Base-by-base conservation (phyloP, 2,113 vertebrate genomes). In the Odocoileus virginianus region DNA sequence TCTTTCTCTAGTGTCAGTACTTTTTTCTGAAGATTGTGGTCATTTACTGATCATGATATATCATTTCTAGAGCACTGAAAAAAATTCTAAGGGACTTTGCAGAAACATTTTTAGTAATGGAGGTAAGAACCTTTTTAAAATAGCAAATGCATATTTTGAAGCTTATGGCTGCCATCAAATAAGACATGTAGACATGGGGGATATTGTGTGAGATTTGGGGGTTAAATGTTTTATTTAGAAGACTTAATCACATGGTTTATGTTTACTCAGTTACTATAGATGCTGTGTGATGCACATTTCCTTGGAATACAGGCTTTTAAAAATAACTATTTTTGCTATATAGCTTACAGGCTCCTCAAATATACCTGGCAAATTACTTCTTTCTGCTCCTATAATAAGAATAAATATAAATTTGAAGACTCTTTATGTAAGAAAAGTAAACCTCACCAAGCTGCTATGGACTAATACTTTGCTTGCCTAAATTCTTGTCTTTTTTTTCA, bases 251-350 rank as follows among this genome's bases (percentile, higher is more conserved):
- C 60, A 28, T 96, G 90, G 95, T 97, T 98, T 98, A 97, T 96
- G 96, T 96, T 47, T 95, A 21, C 97, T 97, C 88, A 97, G 95
- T 98, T 95, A 78, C 76, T 89, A 94, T 28, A n/a, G 96, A 97
- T 90, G 96, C 96, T 94, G 67, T 97, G 87, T 96, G 95, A 97
- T 98, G 98, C 98, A 98, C 97, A 97, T 98, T 98, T 98, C 98
- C 94, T 54, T 95, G 97, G 91, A 94, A 95, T 94, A 87, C 25
- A 90, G 95, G 92, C 79, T 97, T 97, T 60, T 96, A 55, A 45
- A 93, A 95, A 86, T 91, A 95, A 95, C 78, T 97, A 78, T 97
- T 98, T 98, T 98, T 98, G 47, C 82, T 97, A 50, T 91, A 0
- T 95, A 93, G 94, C 43, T 97, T 45, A 86, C 30, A 92, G 95